Base-by-base conservation (phyloP, 2,797 vertebrate species). In the Rhyacichthys aspro region DNA sequence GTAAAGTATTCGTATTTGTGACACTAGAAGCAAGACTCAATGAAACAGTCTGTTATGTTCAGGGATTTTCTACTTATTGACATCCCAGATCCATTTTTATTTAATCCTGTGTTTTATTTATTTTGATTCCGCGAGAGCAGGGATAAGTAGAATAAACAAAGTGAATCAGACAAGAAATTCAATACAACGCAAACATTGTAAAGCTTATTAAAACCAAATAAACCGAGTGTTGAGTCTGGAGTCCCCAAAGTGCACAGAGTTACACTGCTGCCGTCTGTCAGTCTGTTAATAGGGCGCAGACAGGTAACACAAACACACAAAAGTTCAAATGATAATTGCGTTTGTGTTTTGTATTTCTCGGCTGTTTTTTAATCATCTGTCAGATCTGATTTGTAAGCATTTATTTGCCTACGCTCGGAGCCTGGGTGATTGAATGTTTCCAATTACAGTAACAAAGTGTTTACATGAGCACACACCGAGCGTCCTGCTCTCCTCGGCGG, bases 361-460 rank as follows among this genome's bases (percentile, higher is more conserved):
- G 19, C 39, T 68, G 41, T 57, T 55, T 47, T 43, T 43, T 41
- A 38, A 46, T 34, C 52, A 37, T 42, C 53, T 32, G 50, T 69
- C 42, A 55, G 15, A 58, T 8, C 9, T 55, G 14, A 19, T 11
- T 41, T 55, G 36, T 38, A 55, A 50, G 42, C 56, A 18, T 64
- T 49, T 76, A 56, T 65, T 68, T 58, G 43, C 61, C 42, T 38
- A 38, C 39, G 37, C 14, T 34, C 47, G 11, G 16, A 23, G 7
- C 43, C 48, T n/a, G 54, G 33, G 42, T 59, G 67, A 71, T 45
- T 62, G 61, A 62, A 62, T 72, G 69, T 68, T 85, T 81, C 68
- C 67, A 76, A 75, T 85, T 75, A 81, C 64, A 75, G 62, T 57
- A 58, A 67, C 67, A 78, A 44, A 58, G 54, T 68, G 49, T 47